A percentile compares a stretch with the other conserved stretches of the same genome.
Evolutionary conservation across 1,140 invertebrate genomes (phyloP).

Genomic region (Pachyrhynchus sulphureomaculatus): DNA sequence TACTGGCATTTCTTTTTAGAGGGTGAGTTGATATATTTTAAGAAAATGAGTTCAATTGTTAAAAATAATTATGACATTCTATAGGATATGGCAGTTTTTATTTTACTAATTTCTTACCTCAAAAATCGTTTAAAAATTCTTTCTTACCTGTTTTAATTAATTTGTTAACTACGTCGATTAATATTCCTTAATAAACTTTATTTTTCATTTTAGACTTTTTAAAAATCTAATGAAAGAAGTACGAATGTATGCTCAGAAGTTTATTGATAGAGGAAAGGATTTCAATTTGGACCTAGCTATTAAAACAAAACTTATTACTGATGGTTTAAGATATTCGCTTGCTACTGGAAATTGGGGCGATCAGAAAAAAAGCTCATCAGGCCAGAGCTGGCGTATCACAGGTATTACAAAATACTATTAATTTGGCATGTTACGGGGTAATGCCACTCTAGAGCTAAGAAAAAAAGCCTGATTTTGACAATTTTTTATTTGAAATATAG

Average conservation of each 20-base stretch:
- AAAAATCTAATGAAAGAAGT: constrained; percentile 95
- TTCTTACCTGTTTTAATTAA: too few relatives aligned
- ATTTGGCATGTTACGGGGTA: too few relatives aligned
- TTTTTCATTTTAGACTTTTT: constrained; percentile 63
- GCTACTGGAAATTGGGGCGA: constrained; percentile 99
- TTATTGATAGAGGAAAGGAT: constrained; percentile 97
- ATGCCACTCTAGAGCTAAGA: too few relatives aligned
- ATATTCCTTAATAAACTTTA: neutral
- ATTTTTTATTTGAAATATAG: too few relatives aligned
- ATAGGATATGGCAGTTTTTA: too few relatives aligned
- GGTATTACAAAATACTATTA: constrained; percentile 53
- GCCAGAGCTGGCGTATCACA: constrained; percentile 69
- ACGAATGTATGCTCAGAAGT: constrained; percentile 97
- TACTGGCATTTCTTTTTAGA: constrained; percentile 93
- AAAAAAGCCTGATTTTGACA: too few relatives aligned
- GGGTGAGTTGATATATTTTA: too few relatives aligned
- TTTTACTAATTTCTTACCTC: too few relatives aligned
- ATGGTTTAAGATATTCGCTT: constrained; percentile 95
- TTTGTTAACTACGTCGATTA: too few relatives aligned
- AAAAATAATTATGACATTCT: too few relatives aligned
- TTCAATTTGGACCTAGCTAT: constrained; percentile 97
- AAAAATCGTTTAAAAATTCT: too few relatives aligned
- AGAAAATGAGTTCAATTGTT: too few relatives aligned
- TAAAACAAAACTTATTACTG: constrained; percentile 96
- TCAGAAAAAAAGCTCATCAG: constrained; percentile 99